These are phyloP conservation scores for Eutrigla gurnardus DNA, from an alignment of 2,797 vertebrate species.

Conservation along the genomic window DNA sequence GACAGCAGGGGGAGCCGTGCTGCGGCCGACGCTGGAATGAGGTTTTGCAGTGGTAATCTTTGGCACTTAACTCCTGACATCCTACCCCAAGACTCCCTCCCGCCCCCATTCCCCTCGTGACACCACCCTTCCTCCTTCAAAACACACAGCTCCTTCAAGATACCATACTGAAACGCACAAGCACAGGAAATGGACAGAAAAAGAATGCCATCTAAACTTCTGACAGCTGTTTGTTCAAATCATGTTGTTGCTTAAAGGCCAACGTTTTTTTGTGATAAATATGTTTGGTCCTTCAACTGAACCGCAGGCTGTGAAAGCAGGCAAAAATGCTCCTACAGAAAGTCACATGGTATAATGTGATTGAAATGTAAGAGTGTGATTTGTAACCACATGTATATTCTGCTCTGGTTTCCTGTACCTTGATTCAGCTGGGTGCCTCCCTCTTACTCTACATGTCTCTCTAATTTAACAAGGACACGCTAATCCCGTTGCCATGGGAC, in stretches of 20 bases:
- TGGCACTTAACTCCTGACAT: slow-evolving; percentile 11
- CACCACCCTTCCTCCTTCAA: slow-evolving; percentile 26
- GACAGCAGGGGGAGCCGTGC: slow-evolving; percentile 71
- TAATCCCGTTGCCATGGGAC: slow-evolving; percentile 58
- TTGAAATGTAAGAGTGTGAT: too few relatives aligned
- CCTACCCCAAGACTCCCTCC: not conserved
- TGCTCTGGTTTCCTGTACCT: slow-evolving; percentile 10
- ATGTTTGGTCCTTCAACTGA: not conserved
- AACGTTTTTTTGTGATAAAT: not conserved
- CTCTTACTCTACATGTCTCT: slow-evolving; percentile 22
- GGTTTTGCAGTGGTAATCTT: slow-evolving; percentile 39
- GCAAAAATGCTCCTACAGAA: not conserved
- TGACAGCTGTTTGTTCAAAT: not conserved
- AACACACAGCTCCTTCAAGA: slow-evolving; percentile 14
- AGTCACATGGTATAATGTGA: not conserved
- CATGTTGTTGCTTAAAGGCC: not conserved
- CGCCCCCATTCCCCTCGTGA: not conserved
- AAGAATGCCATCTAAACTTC: not conserved
- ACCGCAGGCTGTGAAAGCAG: not conserved
- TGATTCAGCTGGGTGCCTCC: not conserved
- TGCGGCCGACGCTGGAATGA: slow-evolving; percentile 24
- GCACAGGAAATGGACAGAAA: slow-evolving; percentile 12
- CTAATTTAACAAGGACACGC: slow-evolving; percentile 22
- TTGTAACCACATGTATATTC: not conserved
- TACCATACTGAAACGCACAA: not conserved